These are phyloP conservation scores for Galagoides demidoff DNA, from an alignment of 2,797 vertebrate species.

Conservation along the genomic window DNA sequence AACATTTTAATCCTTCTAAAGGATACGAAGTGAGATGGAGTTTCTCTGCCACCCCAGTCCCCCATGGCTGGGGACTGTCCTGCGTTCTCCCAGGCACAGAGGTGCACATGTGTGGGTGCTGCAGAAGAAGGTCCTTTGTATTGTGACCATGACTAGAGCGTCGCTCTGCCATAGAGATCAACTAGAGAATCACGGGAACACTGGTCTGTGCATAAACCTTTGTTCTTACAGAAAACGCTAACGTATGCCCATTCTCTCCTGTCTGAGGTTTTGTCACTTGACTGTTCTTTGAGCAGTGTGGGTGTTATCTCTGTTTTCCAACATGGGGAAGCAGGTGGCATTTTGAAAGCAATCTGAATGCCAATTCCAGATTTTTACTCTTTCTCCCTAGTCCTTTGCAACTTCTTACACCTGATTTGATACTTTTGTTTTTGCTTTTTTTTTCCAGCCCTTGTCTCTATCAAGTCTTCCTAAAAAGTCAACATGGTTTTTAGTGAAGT, in stretches of 20 bases:
- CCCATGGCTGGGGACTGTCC: not conserved
- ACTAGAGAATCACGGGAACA: not conserved
- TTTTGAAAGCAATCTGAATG: not conserved
- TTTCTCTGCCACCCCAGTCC: not conserved
- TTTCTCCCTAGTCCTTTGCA: no score
- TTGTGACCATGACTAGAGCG: not conserved
- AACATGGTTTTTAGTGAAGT: not conserved
- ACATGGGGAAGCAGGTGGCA: not conserved
- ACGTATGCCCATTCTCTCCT: fast-evolving
- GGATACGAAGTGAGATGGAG: not conserved
- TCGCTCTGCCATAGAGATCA: not conserved
- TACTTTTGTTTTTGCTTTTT: not conserved
- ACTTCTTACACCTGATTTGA: fast-evolving
- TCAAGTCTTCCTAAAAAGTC: not conserved
- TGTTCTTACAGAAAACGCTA: not conserved
- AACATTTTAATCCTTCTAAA: not conserved
- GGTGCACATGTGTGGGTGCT: no score
- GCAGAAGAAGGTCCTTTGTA: no score
- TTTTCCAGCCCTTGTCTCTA: not conserved
- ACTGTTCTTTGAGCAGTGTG: not conserved
- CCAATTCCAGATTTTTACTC: no score
- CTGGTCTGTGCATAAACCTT: no score
- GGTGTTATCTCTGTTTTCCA: not conserved
- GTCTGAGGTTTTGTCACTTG: fast-evolving
- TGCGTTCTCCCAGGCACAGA: not conserved